Conservation (phyloP, 2,797 vertebrate genomes). For the Coregonus sp. region DNA sequence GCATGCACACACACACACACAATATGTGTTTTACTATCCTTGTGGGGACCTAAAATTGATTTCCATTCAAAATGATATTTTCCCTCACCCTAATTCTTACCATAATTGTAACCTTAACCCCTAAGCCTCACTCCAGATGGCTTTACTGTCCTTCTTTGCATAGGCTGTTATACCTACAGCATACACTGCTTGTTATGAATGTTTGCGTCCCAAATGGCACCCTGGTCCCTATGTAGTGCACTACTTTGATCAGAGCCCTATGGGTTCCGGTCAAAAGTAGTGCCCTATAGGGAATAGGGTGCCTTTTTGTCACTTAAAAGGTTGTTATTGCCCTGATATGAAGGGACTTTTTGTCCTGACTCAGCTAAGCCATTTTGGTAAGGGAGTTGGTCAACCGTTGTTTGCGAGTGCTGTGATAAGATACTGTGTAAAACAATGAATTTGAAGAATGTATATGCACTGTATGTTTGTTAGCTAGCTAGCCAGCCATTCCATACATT, state of each 20-base stretch:
- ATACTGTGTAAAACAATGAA: no score
- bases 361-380: background rate
- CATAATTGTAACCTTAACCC: no score
- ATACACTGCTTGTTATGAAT: background rate
- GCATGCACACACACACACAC: constrained; percentile 6
- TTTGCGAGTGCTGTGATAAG: no score
- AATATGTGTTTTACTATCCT: no score
- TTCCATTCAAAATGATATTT: no score
- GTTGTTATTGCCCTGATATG: background rate
- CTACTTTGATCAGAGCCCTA: background rate
- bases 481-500: no score
- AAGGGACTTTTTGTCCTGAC: background rate
- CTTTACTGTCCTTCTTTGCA: constrained; percentile 59
- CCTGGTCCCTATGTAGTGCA: background rate
- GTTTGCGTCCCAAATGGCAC: background rate
- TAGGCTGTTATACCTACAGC: constrained; percentile 37
- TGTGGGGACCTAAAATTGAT: no score
- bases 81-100: no score
- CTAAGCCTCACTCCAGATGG: constrained; percentile 66
- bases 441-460: no score
- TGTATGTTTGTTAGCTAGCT: no score
- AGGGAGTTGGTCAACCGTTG: no score
- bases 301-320: background rate
- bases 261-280: no score
- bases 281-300: background rate